Base-by-base conservation (phyloP, 2,888 invertebrate species). In the Drosophila subsilvestris region DNA sequence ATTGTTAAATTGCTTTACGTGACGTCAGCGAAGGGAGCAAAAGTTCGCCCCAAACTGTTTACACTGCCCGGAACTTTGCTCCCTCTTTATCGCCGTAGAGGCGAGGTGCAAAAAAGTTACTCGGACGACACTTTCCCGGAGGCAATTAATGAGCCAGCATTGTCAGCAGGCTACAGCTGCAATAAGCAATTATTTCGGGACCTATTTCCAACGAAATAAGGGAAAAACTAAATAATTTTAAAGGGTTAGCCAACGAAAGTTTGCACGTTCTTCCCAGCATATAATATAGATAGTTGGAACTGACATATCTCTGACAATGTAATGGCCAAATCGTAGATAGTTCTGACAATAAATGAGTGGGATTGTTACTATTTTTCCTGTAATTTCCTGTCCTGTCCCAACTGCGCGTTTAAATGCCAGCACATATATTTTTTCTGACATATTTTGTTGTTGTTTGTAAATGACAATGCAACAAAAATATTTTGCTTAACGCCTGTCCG, bases 1-100 rank as follows among this genome's bases (percentile, higher is more conserved):
- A 88, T 80, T 85, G 86, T 85, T 81, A 82, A 90, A 89, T 79
- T 80, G 75, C 68, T 78, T 86, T 87, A 87, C 87, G 87, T 87
- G 87, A 76, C 75, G 63, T 63, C 74, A 74, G 50, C 45, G 18
- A 29, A 10, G 20, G 37, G 60, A 56, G 22, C 22, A 22, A 56
- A 63, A 76, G 70, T 74, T 65, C 74, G 6, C 14, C n/a, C 37
- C n/a, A 7, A 14, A 6, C 37, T 37, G 37, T 32, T 32, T 32
- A 14, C 37, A 32, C 37, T 37, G 6, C 6, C 37, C 14, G 60
- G 69, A 49, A 54, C 29, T 56, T 45, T 53, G 18, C 20, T 20
- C 20, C 29, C 8, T 22, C 45, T 51, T 56, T 43, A 25, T 29
- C 45, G 18, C 14, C n/a, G 18, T 44, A 10, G 56, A 32, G n/a